A percentile compares a stretch with the other conserved stretches of the same genome.
phyloP scores from a whole-genome alignment of 2,797 vertebrate genomes.

The Sebastes nivosus region DNA sequence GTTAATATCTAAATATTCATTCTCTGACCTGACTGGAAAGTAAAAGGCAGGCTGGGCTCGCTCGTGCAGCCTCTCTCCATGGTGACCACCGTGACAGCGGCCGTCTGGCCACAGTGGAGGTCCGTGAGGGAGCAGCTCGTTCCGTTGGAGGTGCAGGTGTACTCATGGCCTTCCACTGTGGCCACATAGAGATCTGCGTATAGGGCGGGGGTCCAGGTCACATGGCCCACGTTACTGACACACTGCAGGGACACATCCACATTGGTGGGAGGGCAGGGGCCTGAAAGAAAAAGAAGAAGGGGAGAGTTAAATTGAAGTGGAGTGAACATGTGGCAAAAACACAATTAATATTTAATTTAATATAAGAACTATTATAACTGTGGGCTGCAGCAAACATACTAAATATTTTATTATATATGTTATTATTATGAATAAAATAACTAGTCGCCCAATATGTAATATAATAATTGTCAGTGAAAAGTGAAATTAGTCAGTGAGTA shows the following conservation, averaged over 20 bases:
- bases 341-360: not conserved
- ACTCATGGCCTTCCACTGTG: slow-evolving; percentile 20
- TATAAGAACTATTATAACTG: not conserved
- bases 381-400: not conserved
- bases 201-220: slow-evolving; percentile 69
- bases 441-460: not conserved
- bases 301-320: not conserved
- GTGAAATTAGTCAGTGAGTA: not conserved
- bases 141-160: slow-evolving; percentile 69
- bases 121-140: slow-evolving; percentile 73
- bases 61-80: slow-evolving; percentile 79
- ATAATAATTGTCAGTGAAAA: not conserved
- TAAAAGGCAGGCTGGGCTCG: slow-evolving; percentile 62
- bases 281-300: slow-evolving; percentile 47
- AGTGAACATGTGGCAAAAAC: not conserved
- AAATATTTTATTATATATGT: not conserved
- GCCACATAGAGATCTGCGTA: slow-evolving; percentile 70
- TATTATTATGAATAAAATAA: not conserved
- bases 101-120: slow-evolving; percentile 73
- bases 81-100: slow-evolving; percentile 68
- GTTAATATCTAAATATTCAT: not conserved
- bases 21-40: slow-evolving; percentile 76
- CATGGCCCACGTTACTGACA: slow-evolving; percentile 62
- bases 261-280: slow-evolving; percentile 77
- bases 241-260: slow-evolving; percentile 71